A percentile compares a stretch with the other conserved stretches of the same genome.
Evolutionary conservation across 2,113 vertebrate species (phyloP).

Genomic region (Dinomys branickii): DNA sequence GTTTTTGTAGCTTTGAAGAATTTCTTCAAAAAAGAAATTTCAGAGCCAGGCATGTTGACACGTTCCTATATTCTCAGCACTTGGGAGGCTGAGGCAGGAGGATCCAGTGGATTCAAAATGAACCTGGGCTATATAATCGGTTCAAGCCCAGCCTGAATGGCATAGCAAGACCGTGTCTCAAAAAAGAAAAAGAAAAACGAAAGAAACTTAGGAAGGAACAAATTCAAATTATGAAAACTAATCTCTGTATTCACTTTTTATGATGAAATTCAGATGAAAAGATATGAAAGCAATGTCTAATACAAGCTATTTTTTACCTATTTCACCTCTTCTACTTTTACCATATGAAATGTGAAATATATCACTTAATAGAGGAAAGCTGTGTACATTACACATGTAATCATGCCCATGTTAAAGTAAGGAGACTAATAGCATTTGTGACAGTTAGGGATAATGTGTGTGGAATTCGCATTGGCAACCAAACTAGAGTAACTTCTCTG

Average conservation of each 20-base stretch:
- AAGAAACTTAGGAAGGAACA: not conserved
- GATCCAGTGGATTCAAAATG: not conserved
- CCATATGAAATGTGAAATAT: not conserved
- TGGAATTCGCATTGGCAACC: not conserved
- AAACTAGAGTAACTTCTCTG: not conserved
- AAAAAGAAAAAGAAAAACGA: not conserved
- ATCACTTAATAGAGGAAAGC: not conserved
- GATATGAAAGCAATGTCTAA: not conserved
- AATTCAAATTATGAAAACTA: not conserved
- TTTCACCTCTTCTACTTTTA: not conserved
- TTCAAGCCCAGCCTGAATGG: not conserved
- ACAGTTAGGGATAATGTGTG: not conserved
- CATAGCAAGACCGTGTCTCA: not conserved
- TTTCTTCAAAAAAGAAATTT: not conserved
- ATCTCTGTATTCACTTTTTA: not conserved
- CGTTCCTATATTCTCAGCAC: not conserved
- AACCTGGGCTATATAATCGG: not conserved
- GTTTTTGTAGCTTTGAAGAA: not conserved
- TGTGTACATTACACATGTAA: not conserved
- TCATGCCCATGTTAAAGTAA: not conserved
- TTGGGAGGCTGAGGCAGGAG: not conserved
- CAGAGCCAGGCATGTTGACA: not conserved
- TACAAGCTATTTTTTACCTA: not conserved
- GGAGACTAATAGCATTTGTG: not conserved
- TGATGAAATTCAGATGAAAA: not conserved